These are phyloP conservation scores for Laticauda colubrina DNA, from an alignment of 2,113 vertebrate genomes.

Conservation along the genomic window DNA sequence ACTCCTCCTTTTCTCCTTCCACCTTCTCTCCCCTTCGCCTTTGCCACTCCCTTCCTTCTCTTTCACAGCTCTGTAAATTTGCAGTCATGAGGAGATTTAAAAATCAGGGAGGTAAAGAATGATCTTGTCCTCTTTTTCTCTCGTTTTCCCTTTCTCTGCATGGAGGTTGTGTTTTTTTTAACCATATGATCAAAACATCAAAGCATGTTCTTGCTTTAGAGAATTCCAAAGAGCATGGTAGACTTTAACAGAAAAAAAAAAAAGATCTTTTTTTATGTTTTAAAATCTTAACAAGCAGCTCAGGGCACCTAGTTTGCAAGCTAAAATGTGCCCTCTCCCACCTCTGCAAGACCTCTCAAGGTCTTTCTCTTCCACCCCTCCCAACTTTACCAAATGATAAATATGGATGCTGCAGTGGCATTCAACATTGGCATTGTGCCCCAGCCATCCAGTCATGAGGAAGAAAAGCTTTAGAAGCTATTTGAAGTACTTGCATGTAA, in stretches of 20 bases:
- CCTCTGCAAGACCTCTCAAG: constrained; percentile 44
- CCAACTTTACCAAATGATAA: constrained; percentile 22
- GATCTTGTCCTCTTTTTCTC: too few relatives aligned
- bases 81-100: not conserved
- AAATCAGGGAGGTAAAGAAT: not conserved
- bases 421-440: constrained; percentile 37
- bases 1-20: too few relatives aligned
- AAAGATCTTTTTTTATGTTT: not conserved
- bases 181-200: constrained; percentile 2
- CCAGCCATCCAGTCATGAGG: constrained; percentile 10
- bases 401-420: constrained; percentile 29
- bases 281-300: constrained; percentile 42
- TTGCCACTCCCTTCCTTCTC: not conserved
- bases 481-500: constrained; percentile 18
- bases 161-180: not conserved
- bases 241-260: not conserved
- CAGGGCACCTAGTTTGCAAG: constrained; percentile 40
- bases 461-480: constrained; percentile 45
- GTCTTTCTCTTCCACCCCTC: constrained; percentile 37
- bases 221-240: constrained; percentile 21
- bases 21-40: not conserved
- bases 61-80: not conserved
- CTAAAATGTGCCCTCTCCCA: constrained; percentile 26
- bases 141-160: too few relatives aligned
- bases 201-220: not conserved